phyloP scores from a whole-genome alignment of 1,140 invertebrate genomes.

The Trissolcus basalis region DNA sequence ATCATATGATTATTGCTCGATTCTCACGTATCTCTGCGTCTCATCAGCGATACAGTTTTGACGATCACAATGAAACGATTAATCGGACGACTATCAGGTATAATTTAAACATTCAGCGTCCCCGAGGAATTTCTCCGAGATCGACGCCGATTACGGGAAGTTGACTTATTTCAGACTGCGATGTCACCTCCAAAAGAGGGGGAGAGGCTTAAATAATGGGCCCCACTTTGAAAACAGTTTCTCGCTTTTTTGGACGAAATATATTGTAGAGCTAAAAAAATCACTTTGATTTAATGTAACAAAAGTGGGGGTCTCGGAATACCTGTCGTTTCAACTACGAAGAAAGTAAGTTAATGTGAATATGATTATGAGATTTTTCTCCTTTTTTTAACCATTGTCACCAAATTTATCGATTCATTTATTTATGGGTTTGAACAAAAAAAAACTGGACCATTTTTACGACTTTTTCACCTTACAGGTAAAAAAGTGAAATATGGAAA shows the following conservation, averaged over 20 bases:
- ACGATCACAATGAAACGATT: slow-evolving; percentile 21
- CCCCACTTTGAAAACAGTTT: slow-evolving; percentile 26
- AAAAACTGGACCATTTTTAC: slow-evolving; percentile 13
- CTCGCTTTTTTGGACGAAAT: slow-evolving; percentile 9
- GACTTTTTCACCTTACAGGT: background rate
- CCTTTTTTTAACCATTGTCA: slow-evolving; percentile 9
- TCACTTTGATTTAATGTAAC: slow-evolving; percentile 47
- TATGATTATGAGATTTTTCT: slow-evolving; percentile 11
- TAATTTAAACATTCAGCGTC: slow-evolving; percentile 27
- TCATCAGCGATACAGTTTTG: slow-evolving; percentile 41
- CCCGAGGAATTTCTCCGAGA: slow-evolving; percentile 15
- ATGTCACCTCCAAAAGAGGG: slow-evolving; percentile 35
- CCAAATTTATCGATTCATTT: slow-evolving; percentile 52
- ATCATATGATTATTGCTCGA: slow-evolving; percentile 55
- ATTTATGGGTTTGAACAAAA: slow-evolving; percentile 20
- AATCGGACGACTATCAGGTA: slow-evolving; percentile 4
- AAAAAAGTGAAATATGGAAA: slow-evolving; percentile 17
- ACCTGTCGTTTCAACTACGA: slow-evolving; percentile 36
- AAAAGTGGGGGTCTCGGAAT: slow-evolving; percentile 25
- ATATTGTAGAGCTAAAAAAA: background rate
- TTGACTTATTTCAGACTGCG: slow-evolving; percentile 14
- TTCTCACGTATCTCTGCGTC: slow-evolving; percentile 40
- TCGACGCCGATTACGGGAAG: slow-evolving; percentile 17
- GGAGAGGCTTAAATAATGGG: slow-evolving; percentile 39
- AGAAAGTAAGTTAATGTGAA: slow-evolving; percentile 22